Evolutionary conservation across 1,140 invertebrate genomes (phyloP).

Genomic region (Trichonephila inaurata): DNA sequence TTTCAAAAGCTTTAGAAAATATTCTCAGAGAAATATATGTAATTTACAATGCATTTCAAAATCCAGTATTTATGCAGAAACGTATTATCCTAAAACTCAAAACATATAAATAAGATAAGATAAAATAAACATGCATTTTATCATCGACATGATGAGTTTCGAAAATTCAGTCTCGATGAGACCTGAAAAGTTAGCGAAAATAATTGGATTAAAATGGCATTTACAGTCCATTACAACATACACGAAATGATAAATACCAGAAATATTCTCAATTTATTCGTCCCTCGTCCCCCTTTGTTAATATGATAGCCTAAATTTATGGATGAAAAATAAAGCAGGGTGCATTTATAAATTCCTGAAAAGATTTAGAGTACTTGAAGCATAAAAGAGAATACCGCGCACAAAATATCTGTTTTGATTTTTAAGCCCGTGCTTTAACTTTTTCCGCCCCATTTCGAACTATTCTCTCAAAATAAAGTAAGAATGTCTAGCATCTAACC

Average conservation of each 20-base stretch:
- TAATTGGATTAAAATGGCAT: slow-evolving; percentile 24
- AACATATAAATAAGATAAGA: too few relatives aligned
- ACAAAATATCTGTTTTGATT: slow-evolving; percentile 14
- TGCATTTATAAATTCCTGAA: slow-evolving; percentile 25
- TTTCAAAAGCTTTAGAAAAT: too few relatives aligned
- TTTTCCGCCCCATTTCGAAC: slow-evolving; percentile 3
- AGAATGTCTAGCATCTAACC: not conserved
- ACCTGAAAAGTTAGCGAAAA: not conserved
- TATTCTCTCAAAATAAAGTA: slow-evolving; percentile 42
- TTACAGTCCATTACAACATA: not conserved
- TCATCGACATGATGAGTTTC: too few relatives aligned
- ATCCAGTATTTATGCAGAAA: too few relatives aligned
- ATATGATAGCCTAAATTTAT: not conserved
- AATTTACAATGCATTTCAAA: too few relatives aligned
- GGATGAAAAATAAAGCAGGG: not conserved
- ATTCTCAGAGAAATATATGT: too few relatives aligned
- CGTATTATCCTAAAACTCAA: too few relatives aligned
- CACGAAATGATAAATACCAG: not conserved
- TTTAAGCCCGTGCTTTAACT: slow-evolving; percentile 3
- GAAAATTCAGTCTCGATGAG: not conserved
- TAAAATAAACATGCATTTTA: too few relatives aligned
- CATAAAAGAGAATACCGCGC: not conserved
- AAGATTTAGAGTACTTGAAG: not conserved
- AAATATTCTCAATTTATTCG: not conserved
- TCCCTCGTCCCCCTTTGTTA: not conserved